Percentiles rank a stretch among this genome's conserved stretches.
phyloP scores from a whole-genome alignment of 2,113 vertebrate species.

The Rhinolophus ferrumequinum region DNA sequence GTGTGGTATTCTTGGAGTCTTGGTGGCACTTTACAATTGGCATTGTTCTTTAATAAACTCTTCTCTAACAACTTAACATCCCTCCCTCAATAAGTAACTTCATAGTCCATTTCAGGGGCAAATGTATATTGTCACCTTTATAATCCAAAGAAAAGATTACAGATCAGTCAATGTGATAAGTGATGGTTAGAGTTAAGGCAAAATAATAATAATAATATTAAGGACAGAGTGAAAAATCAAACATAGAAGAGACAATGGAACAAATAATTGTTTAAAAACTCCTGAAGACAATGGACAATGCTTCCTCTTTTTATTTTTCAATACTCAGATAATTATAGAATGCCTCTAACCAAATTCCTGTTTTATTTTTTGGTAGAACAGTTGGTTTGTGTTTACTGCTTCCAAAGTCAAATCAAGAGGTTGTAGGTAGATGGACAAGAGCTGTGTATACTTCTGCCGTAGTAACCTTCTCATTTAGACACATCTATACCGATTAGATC shows the following conservation, averaged over 20 bases:
- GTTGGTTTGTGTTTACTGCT: neutral
- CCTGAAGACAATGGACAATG: neutral
- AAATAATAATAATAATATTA: neutral
- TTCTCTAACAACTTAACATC: neutral
- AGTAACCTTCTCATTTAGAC: neutral
- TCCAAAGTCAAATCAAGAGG: neutral
- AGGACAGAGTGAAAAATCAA: neutral
- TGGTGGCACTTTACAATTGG: neutral
- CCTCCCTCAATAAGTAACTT: conserved; percentile 47
- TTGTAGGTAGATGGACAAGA: neutral
- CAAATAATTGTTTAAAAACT: neutral
- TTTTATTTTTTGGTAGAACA: neutral
- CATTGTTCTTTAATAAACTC: conserved; percentile 40
- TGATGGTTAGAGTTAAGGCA: neutral
- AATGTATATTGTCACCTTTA: neutral
- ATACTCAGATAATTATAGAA: neutral
- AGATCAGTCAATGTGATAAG: neutral
- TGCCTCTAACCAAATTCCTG: neutral
- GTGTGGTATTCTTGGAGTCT: neutral
- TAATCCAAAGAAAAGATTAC: neutral
- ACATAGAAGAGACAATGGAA: neutral
- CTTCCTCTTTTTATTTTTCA: conserved; percentile 27
- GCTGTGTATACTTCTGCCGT: neutral
- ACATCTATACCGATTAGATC: too few relatives aligned
- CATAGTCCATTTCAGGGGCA: neutral